Base-by-base conservation (phyloP, 2,113 vertebrate species). In the Rhipidura dahli region DNA sequence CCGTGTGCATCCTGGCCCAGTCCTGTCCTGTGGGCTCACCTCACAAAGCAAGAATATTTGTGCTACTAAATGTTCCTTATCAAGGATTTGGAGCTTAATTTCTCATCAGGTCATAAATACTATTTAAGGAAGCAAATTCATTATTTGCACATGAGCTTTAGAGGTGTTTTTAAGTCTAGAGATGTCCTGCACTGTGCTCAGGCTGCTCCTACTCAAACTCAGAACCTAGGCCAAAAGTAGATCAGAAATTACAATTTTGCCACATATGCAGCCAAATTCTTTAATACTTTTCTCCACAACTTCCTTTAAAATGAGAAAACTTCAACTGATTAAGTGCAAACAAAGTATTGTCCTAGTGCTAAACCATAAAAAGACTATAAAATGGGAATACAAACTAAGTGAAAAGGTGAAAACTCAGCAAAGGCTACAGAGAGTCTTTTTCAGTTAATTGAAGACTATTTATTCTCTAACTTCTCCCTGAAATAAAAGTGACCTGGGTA, bases 171-270 rank as follows among this genome's bases (percentile, higher is more conserved):
- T 96, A 70, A 99, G 97, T 65, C 90, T 97, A 89, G 98, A 98
- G 72, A 98, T 97, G 83, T 98, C 98, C 86, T 98, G 98, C 73
- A 99, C 91, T 53, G 95, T 98, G 73, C 88, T 98, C 93, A 99
- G 97, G 81, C 98, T 98, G 96, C 98, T 99, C 51, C 98, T 98
- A 64, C 98, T 98, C 95, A 98, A 98, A 97, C 98, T 98, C 90
- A 99, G 97, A 89, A 98, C 97, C 98, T 98, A 84, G 63, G 61
- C 57, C 47, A 75, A 83, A 93, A 83, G 28, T 33, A 61, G 61
- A 89, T 75, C 40, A 72, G 47, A 93, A 91, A 86, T 56, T 3
- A 76, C 31, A 60, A 47, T 69, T 90, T 69, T 61, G 40, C n/a
- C 1, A 6, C n/a, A 49, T 15, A 12, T 2, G 10, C 42, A 60